Base-by-base conservation (phyloP, 1,140 invertebrate species). In the Drosophila athabasca region DNA sequence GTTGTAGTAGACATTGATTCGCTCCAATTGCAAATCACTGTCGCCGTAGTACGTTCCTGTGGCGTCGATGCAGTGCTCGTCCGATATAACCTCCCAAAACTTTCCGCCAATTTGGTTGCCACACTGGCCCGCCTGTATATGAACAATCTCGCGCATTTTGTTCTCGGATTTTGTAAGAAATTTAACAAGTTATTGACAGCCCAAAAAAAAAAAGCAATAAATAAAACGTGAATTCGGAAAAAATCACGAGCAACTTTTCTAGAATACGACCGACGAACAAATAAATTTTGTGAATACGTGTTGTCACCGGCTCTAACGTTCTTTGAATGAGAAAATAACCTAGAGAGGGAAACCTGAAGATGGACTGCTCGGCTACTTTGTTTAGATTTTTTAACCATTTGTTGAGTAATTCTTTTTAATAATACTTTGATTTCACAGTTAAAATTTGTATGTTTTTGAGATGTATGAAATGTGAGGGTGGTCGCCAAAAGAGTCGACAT, bases 1-100 rank as follows among this genome's bases (percentile, higher is more conserved):
- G 92, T 98, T 97, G 93, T 97, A 98, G 92, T 97, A 98, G 3
- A 98, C 97, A 92, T 98, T 97, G 78, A 98, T 97, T 76, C 97
- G 93, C 91, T 98, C 97, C 65, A 98, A 90, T 90, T 98, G 97
- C 49, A 97, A 93, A 88, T 97, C 96, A 52, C 96, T 95, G 90
- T 97, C 96, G 6, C 96, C 97, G 76, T 96, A 95, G 91, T 97
- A 98, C 13, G 95, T 95, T 35, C 97, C 97, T 65, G 96, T 96
- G 51, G 96, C 96, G 92, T 97, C 96, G 79, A 98, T 97, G 67
- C 97, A 96, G 92, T 98, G 97, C 92, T 98, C 97, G 87, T 97
- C 97, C 53, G 96, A 97, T 71, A 97, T 97, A 0, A 97, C 94
- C 90, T 95, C 94, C 94, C 94, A 95, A 84, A 95, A 95, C 92